These are phyloP conservation scores for Stylophora pistillata DNA, from an alignment of 64 coral and sea anemone genomes.

Conservation along the genomic window DNA sequence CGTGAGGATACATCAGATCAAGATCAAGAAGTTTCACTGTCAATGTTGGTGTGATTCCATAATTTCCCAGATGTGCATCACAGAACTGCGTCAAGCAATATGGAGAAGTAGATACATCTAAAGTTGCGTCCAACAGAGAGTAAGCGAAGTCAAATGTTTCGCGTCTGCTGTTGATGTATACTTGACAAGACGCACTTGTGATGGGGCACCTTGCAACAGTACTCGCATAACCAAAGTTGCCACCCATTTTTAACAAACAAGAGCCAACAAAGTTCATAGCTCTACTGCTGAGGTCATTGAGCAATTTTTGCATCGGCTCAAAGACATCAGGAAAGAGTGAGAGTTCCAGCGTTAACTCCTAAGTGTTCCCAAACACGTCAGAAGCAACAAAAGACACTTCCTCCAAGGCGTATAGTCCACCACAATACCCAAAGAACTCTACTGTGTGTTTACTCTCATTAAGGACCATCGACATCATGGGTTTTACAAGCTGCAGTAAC, in stretches of 20 bases:
- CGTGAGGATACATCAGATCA: slow-evolving; percentile 52
- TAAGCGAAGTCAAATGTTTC: background rate
- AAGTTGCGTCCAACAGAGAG: background rate
- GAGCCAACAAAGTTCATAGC: background rate
- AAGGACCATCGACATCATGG: slow-evolving; percentile 43
- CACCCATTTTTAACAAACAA: background rate
- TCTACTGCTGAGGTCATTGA: background rate
- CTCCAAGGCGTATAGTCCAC: slow-evolving; percentile 69
- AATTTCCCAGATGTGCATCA: slow-evolving; percentile 77
- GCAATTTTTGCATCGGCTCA: background rate
- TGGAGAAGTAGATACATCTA: background rate
- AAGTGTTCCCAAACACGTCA: slow-evolving; percentile 37
- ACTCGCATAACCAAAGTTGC: background rate
- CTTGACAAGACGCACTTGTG: background rate
- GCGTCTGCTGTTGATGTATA: background rate
- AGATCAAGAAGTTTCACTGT: slow-evolving; percentile 66
- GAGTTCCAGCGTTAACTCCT: slow-evolving; percentile 50
- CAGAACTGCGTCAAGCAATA: slow-evolving; percentile 39
- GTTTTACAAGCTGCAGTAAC: slow-evolving; percentile 61
- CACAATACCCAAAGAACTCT: slow-evolving; percentile 85
- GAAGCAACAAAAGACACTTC: slow-evolving; percentile 53
- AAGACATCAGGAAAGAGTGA: background rate
- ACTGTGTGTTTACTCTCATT: slow-evolving; percentile 76
- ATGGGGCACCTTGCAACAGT: background rate
- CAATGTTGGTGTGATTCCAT: slow-evolving; percentile 61